Percentiles rank a stretch among this genome's conserved stretches.
Conservation (phyloP, 1,140 invertebrate species). For the Atta colombica region DNA sequence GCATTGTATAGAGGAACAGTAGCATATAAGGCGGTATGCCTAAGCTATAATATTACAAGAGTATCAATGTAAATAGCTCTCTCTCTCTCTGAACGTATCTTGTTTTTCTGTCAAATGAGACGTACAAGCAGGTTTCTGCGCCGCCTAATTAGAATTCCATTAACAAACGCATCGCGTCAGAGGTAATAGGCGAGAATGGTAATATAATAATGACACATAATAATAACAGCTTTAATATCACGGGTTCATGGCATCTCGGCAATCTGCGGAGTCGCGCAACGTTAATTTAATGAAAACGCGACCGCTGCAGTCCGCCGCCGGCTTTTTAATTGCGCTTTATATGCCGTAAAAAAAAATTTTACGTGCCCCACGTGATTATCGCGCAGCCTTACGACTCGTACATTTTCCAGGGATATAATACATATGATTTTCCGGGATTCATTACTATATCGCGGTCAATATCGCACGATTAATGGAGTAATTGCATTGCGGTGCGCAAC, state of each 20-base stretch:
- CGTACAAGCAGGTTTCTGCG: not conserved
- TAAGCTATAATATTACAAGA: not conserved
- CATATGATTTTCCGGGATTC: constrained; percentile 33
- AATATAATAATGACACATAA: constrained; percentile 65
- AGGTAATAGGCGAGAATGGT: constrained; percentile 10
- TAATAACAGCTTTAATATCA: constrained; percentile 61
- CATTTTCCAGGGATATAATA: not conserved
- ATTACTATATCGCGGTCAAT: constrained; percentile 31
- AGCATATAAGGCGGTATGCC: not conserved
- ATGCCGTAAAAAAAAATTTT: constrained; percentile 59
- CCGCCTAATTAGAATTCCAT: constrained; percentile 54
- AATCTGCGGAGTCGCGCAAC: constrained; percentile 53
- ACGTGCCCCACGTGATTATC: not conserved
- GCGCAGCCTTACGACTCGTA: not conserved
- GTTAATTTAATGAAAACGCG: constrained; percentile 66
- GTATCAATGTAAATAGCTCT: constrained; percentile 13
- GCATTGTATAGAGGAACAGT: not conserved
- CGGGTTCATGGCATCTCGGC: constrained; percentile 40
- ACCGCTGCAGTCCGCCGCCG: constrained; percentile 22
- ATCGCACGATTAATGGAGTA: constrained; percentile 38
- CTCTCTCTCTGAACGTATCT: not conserved
- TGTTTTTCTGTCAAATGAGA: not conserved
- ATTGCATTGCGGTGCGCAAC: too few relatives aligned
- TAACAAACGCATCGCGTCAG: constrained; percentile 31
- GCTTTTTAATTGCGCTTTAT: constrained; percentile 67